Base-by-base conservation (phyloP, 1,140 invertebrate genomes). In the Bombus terrestris region DNA sequence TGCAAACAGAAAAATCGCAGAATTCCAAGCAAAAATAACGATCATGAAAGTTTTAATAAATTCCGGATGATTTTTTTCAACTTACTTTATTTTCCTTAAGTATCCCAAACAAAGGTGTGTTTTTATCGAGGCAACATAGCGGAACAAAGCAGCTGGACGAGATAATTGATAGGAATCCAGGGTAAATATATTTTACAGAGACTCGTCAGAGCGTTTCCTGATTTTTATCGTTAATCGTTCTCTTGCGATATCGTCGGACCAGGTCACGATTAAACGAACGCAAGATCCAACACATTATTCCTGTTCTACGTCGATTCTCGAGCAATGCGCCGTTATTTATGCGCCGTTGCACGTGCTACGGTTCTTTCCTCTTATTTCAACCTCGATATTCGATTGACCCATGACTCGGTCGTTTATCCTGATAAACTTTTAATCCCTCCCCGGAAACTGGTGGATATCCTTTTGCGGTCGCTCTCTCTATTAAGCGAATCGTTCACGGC, bases 401-500 rank as follows among this genome's bases (percentile, higher is more conserved):
- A 12, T 43, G 73, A 53, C 73, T 75, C 73, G 43, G 18, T 47
- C 71, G 71, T 73, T 73, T 43, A 73, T 73, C 71, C 71, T 53
- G 73, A 47, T 53, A 75, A 75, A 75, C 43, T 75, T 75, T 75
- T 32, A 75, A 53, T 53, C 73, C 73, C 71, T 28, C 0, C 68
- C 68, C 73, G 73, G 73, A 75, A 75, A 75, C 73, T 25, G 73
- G 22, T 35, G 43, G 43, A 75, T 75, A 53, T 75, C n/a, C 73
- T 53, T 53, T 75, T 75, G 73, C 73, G 73, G 73, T 43, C 41
- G n/a, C 37, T 53, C 39, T 73, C 41, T 73, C 73, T 53, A 75
- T 75, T 53, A 75, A 75, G 43, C 73, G 73, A 75, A 75, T 75
- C 43, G 43, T 75, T 75, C 73, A 41, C 73, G 22, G 32, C 73